Evolutionary conservation across 2,888 invertebrate genomes (phyloP).

Genomic region (Lasioglossum vierecki): DNA sequence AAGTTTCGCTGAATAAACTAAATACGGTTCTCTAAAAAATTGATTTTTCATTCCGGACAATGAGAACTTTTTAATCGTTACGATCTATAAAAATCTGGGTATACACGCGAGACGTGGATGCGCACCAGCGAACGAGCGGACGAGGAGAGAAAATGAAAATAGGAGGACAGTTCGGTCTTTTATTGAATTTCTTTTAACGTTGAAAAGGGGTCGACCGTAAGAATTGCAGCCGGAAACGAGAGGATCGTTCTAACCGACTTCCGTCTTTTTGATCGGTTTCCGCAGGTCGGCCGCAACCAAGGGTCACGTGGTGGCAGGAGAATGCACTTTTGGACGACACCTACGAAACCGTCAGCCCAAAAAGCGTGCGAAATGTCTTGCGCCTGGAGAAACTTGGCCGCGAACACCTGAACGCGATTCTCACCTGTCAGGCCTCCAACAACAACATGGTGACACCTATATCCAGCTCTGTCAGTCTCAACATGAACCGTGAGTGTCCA

Average conservation of each 20-base stretch:
- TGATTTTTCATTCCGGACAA: not conserved
- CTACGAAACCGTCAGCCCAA: conserved; percentile 88
- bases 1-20: no score
- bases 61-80: no score
- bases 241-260: not conserved
- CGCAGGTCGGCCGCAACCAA: conserved; percentile 90
- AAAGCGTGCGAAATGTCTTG: conserved; percentile 89
- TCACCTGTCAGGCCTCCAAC: conserved; percentile 91
- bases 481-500: conserved; percentile 89
- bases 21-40: no score
- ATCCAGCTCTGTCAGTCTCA: conserved; percentile 88
- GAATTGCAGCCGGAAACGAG: conserved; percentile 9
- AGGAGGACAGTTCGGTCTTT: not conserved
- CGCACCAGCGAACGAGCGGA: not conserved
- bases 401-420: conserved; percentile 88
- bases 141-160: not conserved
- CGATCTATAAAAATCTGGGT: not conserved
- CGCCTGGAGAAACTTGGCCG: conserved; percentile 88
- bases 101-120: not conserved
- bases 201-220: not conserved
- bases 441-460: conserved; percentile 89
- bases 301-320: conserved; percentile 92
- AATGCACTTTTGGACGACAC: conserved; percentile 89
- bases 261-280: conserved; percentile 36
- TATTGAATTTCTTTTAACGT: conserved; percentile 12